Base-by-base conservation (phyloP, 2,797 vertebrate genomes). In the Merluccius polli region DNA sequence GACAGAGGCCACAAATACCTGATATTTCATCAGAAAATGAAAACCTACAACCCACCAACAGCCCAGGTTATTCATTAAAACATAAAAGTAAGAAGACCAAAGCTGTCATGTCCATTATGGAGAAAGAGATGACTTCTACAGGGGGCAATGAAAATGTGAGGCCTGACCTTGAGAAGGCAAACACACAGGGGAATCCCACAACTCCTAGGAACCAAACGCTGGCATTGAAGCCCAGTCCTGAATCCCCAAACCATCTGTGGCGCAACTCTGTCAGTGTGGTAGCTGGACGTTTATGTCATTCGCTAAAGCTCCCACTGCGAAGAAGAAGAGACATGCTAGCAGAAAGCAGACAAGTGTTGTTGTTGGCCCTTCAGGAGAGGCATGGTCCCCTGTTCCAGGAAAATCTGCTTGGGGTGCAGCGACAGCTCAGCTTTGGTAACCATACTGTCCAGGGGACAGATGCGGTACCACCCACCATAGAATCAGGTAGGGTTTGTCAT, bases 301-400 rank as follows among this genome's bases (percentile, higher is more conserved):
- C 65, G 75, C 68, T 93, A 18, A 77, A 83, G 72, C 83, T 90
- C 7, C 87, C 85, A 15, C 44, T 74, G 30, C 70, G 80, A 33
- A 85, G 32, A 63, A 79, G 67, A 33, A 82, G 84, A 75, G 78
- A 87, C 74, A 79, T 93, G 73, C 24, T 92, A 71, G 78, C 74
- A 13, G 90, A 94, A 80, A 92, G 82, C 83, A 91, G 84, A 82
- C 82, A 87, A n/a, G 81, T 79, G 0, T 87, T 95, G 70, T 70
- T 91, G 72, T 85, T 84, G 63, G 77, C 84, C 24, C 82, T 95
- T 70, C 76, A 33, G 76, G 79, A 93, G 75, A 82, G 76, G 0
- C 92, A 95, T 24, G 90, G 94, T 33, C 71, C 82, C 15, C 72
- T 36, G 48, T 87, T 94, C 52, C 81, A 91, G 65, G 79, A 87